Evolutionary conservation across 2,888 invertebrate genomes (phyloP).

Genomic region (Agrenia bidenticulata): DNA sequence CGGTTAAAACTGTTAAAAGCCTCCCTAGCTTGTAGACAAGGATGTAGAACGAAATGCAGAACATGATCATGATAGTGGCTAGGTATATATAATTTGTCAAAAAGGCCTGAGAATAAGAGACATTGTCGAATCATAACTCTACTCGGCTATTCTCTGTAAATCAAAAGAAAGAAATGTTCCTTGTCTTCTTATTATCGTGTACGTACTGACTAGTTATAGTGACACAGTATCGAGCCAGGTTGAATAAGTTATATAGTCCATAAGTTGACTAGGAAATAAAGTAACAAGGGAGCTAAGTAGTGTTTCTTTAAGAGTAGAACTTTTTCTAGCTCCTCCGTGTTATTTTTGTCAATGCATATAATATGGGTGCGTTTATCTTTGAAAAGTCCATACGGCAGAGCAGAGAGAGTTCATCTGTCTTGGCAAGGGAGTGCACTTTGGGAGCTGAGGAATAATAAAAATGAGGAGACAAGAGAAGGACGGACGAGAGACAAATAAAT

Average conservation of each 20-base stretch:
- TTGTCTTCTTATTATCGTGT: neutral
- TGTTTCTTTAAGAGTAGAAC: too few relatives aligned
- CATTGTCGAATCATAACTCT: conserved; percentile 17
- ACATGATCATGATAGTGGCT: neutral
- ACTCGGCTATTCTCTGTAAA: neutral
- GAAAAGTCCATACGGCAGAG: too few relatives aligned
- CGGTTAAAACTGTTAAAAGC: too few relatives aligned
- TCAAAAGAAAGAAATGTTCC: neutral
- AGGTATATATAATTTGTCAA: conserved; percentile 19
- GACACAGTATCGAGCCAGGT: too few relatives aligned
- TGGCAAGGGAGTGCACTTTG: neutral
- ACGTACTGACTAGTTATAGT: too few relatives aligned
- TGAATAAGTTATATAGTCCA: neutral
- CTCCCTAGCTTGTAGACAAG: too few relatives aligned
- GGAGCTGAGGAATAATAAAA: neutral
- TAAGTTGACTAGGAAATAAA: neutral
- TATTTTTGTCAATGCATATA: too few relatives aligned
- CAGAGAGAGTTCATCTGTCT: conserved; percentile 9
- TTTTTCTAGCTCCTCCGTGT: too few relatives aligned
- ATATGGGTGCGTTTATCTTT: too few relatives aligned
- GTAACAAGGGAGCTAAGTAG: neutral
- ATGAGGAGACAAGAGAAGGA: conserved; percentile 6
- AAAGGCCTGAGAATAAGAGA: neutral
- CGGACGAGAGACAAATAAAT: conserved; percentile 30
- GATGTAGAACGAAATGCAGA: too few relatives aligned